Base-by-base conservation (phyloP, 1,140 invertebrate genomes). In the Sesamia nonagrioides region DNA sequence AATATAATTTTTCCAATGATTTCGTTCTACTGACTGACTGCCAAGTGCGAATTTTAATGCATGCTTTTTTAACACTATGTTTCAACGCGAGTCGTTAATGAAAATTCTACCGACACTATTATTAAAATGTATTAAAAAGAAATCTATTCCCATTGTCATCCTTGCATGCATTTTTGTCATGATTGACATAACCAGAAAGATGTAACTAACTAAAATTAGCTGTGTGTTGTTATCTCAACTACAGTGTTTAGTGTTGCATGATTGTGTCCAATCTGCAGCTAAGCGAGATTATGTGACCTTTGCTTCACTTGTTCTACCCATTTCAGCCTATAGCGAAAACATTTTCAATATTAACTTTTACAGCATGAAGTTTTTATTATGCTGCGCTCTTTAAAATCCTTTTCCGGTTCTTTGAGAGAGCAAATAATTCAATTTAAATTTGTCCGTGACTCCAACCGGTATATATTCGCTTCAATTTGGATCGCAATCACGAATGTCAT, bases 241-340 rank as follows among this genome's bases (percentile, higher is more conserved):
- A 37, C 8, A n/a, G 37, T 42, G 17, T 40, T 71, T n/a, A 71
- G 33, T n/a, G 8, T 71, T 71, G 50, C 68, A 54, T 54, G 68
- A 37, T 54, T 35, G 48, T 71, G 17, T 21, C 21, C 18, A 54
- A 71, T 37, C n/a, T 18, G 15, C 8, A 71, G 68, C 68, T 71
- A 17, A 35, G 68, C 68, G 68, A 71, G 68, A 54, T 54, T 21
- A 21, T 17, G 35, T 50, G 15, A 50, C 15, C 45, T 50, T 50
- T 2, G 45, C 45, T 50, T 5, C 58, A 35, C 21, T 60, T 60
- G 58, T 37, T 33, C 35, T 60, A n/a, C n/a, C n/a, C n/a, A n/a
- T 60, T 3, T 37, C 18, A 60, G 58, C 58, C 13, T n/a, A 15
- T n/a, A n/a, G 58, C 58, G 33, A 60, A 60, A 8, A n/a, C 15